These are phyloP conservation scores for Ctenochaetus hawaiiensis DNA, from an alignment of 2,797 vertebrate species.

Conservation along the genomic window DNA sequence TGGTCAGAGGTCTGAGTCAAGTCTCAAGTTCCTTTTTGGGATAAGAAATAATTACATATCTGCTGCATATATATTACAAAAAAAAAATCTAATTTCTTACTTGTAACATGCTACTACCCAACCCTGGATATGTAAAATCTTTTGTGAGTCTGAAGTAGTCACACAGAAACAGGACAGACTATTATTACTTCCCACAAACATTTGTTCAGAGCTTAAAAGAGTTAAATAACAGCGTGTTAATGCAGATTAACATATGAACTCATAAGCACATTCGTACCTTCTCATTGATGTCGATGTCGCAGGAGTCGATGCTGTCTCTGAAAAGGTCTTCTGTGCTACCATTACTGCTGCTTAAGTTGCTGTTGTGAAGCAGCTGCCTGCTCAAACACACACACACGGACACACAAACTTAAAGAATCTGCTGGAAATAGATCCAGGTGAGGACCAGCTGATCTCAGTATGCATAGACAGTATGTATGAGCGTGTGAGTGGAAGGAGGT, in stretches of 20 bases:
- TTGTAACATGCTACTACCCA: too few relatives aligned
- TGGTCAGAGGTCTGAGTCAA: too few relatives aligned
- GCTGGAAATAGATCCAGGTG: conserved; percentile 37
- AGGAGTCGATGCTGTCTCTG: conserved; percentile 96
- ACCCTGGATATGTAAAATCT: not conserved
- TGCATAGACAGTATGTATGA: not conserved
- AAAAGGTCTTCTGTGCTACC: conserved; percentile 98
- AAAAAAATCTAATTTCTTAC: too few relatives aligned
- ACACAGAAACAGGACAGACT: not conserved
- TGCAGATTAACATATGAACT: not conserved
- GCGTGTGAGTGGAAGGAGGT: not conserved
- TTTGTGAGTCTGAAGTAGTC: not conserved
- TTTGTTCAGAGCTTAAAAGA: conserved; percentile 3
- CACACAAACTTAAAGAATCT: conserved; percentile 28
- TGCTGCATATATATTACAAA: too few relatives aligned
- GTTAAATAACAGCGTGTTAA: not conserved
- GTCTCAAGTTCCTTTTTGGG: too few relatives aligned
- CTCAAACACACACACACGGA: conserved; percentile 54
- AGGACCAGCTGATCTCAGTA: conserved; percentile 23
- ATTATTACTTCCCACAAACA: not conserved
- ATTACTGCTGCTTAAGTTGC: conserved; percentile 97
- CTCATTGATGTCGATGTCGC: conserved; percentile 95
- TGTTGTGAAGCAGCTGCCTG: conserved; percentile 97
- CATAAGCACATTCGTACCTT: conserved; percentile 85
- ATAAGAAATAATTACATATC: too few relatives aligned